These are phyloP conservation scores for Pseudochirops cupreus DNA, from an alignment of 2,797 vertebrate species.

Conservation along the genomic window DNA sequence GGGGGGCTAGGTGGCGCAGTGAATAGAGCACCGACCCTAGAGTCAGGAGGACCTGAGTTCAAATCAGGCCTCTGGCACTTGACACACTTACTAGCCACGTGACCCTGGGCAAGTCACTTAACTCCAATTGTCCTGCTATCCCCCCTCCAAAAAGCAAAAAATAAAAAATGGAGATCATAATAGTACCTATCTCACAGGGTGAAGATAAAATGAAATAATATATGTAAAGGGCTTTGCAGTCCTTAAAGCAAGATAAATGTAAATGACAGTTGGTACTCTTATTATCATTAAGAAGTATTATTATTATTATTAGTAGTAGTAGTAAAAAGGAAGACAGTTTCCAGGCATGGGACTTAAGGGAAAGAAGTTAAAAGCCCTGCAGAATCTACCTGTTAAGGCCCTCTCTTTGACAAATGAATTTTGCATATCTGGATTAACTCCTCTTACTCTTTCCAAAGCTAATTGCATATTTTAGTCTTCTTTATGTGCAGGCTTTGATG, in stretches of 20 bases:
- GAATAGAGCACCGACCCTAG: too few relatives aligned
- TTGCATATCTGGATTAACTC: neutral
- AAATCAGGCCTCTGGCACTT: too few relatives aligned
- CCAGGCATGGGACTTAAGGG: neutral
- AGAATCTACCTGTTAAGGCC: neutral
- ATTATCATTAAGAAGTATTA: neutral
- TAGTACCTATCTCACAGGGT: neutral
- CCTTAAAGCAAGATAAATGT: neutral
- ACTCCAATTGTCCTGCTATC: too few relatives aligned
- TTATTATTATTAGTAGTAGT: neutral
- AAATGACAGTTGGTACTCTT: neutral
- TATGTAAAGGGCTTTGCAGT: neutral
- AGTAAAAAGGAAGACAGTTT: neutral
- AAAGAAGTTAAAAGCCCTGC: neutral
- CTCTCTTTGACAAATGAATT: neutral
- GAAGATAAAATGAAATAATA: neutral
- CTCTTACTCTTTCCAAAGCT: neutral
- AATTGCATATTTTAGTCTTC: neutral
- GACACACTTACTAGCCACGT: too few relatives aligned
- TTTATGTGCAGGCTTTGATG: neutral
- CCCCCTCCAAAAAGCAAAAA: too few relatives aligned
- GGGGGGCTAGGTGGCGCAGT: too few relatives aligned
- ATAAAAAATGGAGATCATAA: neutral
- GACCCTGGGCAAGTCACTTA: too few relatives aligned
- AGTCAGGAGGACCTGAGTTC: too few relatives aligned